A percentile compares a stretch with the other conserved stretches of the same genome.
phyloP scores from a whole-genome alignment of 1,140 invertebrate genomes.

The Conus ventricosus region DNA sequence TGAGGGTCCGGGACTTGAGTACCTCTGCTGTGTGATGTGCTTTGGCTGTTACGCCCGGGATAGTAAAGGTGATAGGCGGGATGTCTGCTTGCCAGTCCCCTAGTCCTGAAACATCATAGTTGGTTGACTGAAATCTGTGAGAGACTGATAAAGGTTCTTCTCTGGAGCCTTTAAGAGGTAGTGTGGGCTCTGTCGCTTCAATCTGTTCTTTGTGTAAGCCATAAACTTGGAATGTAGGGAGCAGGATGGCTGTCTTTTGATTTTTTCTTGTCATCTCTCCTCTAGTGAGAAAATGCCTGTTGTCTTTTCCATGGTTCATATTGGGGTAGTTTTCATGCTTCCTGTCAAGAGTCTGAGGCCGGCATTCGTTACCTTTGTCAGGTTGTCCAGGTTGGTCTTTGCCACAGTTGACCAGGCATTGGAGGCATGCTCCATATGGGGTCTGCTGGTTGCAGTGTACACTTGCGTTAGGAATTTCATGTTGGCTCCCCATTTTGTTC shows the following conservation, averaged over 20 bases:
- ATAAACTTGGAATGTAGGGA: neutral
- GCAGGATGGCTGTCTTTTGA: neutral
- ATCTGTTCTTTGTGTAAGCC: neutral
- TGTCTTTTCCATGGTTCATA: neutral
- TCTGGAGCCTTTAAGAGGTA: neutral
- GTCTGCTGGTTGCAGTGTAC: slow-evolving; percentile 24
- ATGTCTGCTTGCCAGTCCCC: too few species aligned
- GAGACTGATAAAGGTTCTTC: too few species aligned
- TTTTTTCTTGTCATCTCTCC: slow-evolving; percentile 8
- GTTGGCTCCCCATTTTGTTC: neutral
- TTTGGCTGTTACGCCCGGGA: too few species aligned
- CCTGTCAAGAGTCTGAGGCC: neutral
- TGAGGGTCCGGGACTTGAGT: too few species aligned
- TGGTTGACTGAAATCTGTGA: too few species aligned
- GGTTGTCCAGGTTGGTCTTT: neutral
- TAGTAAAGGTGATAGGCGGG: too few species aligned
- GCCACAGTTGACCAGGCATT: neutral
- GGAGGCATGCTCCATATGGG: neutral
- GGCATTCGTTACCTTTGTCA: slow-evolving; percentile 11
- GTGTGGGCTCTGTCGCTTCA: neutral
- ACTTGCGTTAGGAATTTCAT: slow-evolving; percentile 14
- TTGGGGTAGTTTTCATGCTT: neutral
- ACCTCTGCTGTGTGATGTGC: too few species aligned
- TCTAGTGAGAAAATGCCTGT: neutral
- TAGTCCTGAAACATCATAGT: too few species aligned